Base-by-base conservation (phyloP, 2,113 vertebrate species). In the Accipiter cooperii region DNA sequence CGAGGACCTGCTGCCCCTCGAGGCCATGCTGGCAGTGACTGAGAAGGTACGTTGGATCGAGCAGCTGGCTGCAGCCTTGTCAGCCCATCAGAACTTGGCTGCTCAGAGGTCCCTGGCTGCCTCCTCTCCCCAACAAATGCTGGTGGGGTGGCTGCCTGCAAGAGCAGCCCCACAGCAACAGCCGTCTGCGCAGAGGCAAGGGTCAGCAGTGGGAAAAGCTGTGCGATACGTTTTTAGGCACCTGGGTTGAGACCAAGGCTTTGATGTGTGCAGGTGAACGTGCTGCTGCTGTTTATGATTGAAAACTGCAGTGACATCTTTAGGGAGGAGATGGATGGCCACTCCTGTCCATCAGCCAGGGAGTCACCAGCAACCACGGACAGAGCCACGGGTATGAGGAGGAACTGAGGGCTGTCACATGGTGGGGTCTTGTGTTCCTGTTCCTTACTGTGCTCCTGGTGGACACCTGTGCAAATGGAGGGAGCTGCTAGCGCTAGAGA, bases 301-400 rank as follows among this genome's bases (percentile, higher is more conserved):
- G 21, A 40, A 55, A 52, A 76, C 7, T 5, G 3, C 3, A 1
- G 33, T 5, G 17, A 51, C 18, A 31, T 60, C 6, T 66, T 51
- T 36, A 15, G 1, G 13, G 12, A 65, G 36, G 65, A 52, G 44
- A 29, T 6, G 14, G 15, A 4, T 44, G 42, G 26, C 65, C 15
- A 10, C 4, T 60, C 28, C 54, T 18, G 17, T 8, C 44, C 13
- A 3, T 10, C 10, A 47, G 64, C 28, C 1, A 1, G 65, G 66
- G 16, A 46, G 13, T 17, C 1, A 0, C 4, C 17, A 42, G 34
- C 2, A 1, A 21, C 12, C 18, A 8, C 3, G 12, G 17, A 34
- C 2, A 13, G 3, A 74, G 15, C 13, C 24, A 31, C 19, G 34
- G 13, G 19, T 75, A 26, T 2, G 15, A 54, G 25, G 38, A 68